Conservation (phyloP, 92 coral and sea anemone species). For the Epizoanthus ramosus region DNA sequence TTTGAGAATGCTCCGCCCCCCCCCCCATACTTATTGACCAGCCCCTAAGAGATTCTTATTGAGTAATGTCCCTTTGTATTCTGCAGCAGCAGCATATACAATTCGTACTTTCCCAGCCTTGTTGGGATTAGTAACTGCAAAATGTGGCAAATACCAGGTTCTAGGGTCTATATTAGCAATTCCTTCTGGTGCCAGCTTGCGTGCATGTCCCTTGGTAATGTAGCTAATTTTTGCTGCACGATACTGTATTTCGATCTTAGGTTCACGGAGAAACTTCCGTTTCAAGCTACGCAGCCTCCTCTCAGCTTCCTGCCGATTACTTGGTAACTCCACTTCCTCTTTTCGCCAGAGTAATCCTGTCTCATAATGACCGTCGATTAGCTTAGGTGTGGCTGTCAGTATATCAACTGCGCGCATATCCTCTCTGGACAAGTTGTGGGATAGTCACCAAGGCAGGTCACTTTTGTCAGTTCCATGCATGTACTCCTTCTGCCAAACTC, state of each 20-base stretch:
- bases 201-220: slow-evolving; percentile 49
- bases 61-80: slow-evolving; percentile 58
- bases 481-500: slow-evolving; percentile 9
- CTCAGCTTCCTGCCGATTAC: slow-evolving; percentile 41
- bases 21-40: too few relatives aligned
- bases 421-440: slow-evolving; percentile 48
- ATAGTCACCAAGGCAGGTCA: not conserved
- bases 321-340: slow-evolving; percentile 44
- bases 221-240: slow-evolving; percentile 42
- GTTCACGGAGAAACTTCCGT: slow-evolving; percentile 30
- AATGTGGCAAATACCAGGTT: slow-evolving; percentile 57
- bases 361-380: slow-evolving; percentile 45
- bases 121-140: slow-evolving; percentile 48
- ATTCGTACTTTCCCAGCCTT: slow-evolving; percentile 67
- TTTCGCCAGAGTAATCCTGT: slow-evolving; percentile 52
- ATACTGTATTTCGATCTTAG: slow-evolving; percentile 30
- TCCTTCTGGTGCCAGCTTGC: slow-evolving; percentile 32
- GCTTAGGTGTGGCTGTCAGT: slow-evolving; percentile 2
- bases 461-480: not conserved
- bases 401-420: slow-evolving; percentile 53
- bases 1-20: too few relatives aligned
- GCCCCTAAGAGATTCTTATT: slow-evolving; percentile 63
- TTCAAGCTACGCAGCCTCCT: slow-evolving; percentile 41
- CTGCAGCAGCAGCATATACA: slow-evolving; percentile 74
- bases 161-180: slow-evolving; percentile 16